Conservation (phyloP, 2,888 invertebrate genomes). For the Ischnura elegans region DNA sequence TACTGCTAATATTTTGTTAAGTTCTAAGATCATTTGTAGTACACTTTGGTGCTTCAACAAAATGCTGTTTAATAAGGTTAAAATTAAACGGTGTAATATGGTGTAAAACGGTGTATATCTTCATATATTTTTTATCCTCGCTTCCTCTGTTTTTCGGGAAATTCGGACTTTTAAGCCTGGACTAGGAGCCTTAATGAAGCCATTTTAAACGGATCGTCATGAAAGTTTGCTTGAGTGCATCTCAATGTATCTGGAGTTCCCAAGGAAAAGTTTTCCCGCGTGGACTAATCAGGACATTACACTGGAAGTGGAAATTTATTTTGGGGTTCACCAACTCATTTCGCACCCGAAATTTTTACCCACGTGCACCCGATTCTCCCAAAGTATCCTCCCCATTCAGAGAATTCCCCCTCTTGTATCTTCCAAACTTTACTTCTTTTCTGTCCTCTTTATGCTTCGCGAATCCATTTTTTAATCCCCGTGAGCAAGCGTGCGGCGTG, state of each 20-base stretch:
- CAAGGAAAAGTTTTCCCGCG: neutral
- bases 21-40: no score
- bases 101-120: no score
- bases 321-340: neutral
- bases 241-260: neutral
- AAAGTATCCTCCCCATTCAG: neutral
- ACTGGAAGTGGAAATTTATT: neutral
- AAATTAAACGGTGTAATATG: no score
- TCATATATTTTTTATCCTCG: no score
- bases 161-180: no score
- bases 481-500: neutral
- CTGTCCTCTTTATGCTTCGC: neutral
- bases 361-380: neutral
- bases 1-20: no score
- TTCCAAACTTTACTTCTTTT: neutral
- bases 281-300: neutral
- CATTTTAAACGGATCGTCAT: neutral
- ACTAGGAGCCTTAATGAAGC: no score
- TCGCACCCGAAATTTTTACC: neutral
- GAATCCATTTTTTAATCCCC: neutral
- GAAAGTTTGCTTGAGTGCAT: neutral
- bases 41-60: no score
- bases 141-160: no score
- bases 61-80: no score
- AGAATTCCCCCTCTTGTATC: no score